A percentile compares a stretch with the other conserved stretches of the same genome.
These are phyloP conservation scores for Belonocnema kinseyi DNA, from an alignment of 1,140 invertebrate genomes.

Conservation along the genomic window DNA sequence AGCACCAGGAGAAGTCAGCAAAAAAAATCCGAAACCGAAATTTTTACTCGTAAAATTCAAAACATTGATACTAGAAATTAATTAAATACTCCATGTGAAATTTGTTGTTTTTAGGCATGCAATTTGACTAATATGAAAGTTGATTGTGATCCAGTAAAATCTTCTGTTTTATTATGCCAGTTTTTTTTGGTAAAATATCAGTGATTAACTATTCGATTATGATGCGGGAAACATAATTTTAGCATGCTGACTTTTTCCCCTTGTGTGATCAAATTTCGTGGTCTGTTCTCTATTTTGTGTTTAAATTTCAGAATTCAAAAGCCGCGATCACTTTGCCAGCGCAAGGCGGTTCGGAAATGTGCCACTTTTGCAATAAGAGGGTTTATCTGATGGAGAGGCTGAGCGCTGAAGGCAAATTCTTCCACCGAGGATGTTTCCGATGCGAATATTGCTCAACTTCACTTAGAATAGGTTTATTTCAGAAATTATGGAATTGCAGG, in stretches of 20 bases:
- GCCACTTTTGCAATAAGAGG: slow-evolving; percentile 90
- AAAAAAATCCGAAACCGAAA: not conserved
- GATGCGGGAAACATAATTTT: not conserved
- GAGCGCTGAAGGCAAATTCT: slow-evolving; percentile 89
- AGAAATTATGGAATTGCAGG: slow-evolving; percentile 2
- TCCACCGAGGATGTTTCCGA: slow-evolving; percentile 90
- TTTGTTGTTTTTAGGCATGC: too few species aligned
- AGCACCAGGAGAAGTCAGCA: slow-evolving; percentile 43
- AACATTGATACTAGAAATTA: not conserved
- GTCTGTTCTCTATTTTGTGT: not conserved
- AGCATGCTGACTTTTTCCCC: slow-evolving; percentile 38
- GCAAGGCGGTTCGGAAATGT: slow-evolving; percentile 84
- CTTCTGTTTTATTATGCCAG: too few species aligned
- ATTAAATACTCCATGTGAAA: not conserved
- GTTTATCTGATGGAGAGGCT: slow-evolving; percentile 93
- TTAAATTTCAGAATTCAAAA: slow-evolving; percentile 76
- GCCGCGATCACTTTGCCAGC: slow-evolving; percentile 78
- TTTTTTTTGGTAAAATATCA: too few species aligned
- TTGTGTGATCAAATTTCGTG: not conserved
- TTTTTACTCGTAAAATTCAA: too few species aligned
- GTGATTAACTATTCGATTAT: too few species aligned
- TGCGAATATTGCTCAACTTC: slow-evolving; percentile 85
- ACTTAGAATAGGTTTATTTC: slow-evolving; percentile 80
- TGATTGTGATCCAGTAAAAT: too few species aligned
- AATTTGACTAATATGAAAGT: too few species aligned